A percentile compares a stretch with the other conserved stretches of the same genome.
Evolutionary conservation across 2,888 invertebrate species (phyloP).

Genomic region (Sericinus montela): DNA sequence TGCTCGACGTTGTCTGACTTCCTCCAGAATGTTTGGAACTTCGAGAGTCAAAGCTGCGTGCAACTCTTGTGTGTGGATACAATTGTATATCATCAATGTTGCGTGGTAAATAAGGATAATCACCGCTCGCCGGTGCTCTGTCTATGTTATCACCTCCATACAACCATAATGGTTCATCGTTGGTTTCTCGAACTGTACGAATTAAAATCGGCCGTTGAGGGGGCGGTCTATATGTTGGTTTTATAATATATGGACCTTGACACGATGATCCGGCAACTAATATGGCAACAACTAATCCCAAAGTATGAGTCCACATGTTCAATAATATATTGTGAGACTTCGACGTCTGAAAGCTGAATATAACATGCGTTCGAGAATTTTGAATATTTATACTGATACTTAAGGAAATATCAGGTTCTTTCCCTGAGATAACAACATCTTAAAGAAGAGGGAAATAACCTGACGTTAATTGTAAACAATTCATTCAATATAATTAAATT

Average conservation of each 20-base stretch:
- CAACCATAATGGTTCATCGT: conserved; percentile 28
- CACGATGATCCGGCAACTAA: conserved; percentile 29
- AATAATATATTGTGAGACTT: conserved; percentile 8
- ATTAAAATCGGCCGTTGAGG: conserved; percentile 25
- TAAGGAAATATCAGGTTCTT: not conserved
- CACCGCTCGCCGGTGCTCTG: conserved; percentile 30
- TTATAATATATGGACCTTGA: conserved; percentile 26
- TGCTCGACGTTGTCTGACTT: conserved; percentile 28
- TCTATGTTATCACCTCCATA: conserved; percentile 27
- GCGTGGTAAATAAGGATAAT: conserved; percentile 31
- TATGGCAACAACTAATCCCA: conserved; percentile 23
- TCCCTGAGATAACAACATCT: not conserved
- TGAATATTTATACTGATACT: not conserved
- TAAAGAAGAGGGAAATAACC: not conserved
- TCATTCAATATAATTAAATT: too few relatives aligned
- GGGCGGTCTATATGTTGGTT: conserved; percentile 33
- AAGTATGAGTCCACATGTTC: conserved; percentile 21
- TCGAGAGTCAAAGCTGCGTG: conserved; percentile 36
- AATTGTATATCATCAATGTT: conserved; percentile 36
- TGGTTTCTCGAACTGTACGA: conserved; percentile 29
- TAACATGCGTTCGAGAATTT: not conserved
- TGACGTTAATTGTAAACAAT: too few relatives aligned
- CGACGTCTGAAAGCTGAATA: conserved; percentile 2
- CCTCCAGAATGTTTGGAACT: conserved; percentile 36
- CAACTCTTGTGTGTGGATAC: conserved; percentile 33